Percentiles rank a stretch among this genome's conserved stretches.
phyloP scores from a whole-genome alignment of 2,797 vertebrate genomes.

The Xerus rutilus region DNA sequence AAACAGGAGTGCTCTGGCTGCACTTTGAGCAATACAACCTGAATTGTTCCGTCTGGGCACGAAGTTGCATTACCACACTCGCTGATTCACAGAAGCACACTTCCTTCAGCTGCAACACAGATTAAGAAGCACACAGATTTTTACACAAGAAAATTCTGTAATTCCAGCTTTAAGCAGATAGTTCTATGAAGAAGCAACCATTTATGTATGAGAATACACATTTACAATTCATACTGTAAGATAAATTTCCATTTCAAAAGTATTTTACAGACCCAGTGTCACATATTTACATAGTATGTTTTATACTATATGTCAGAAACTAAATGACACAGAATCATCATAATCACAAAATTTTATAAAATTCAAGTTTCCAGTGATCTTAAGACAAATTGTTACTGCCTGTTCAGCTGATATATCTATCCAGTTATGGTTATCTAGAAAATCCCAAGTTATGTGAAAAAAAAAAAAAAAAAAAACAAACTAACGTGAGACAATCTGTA shows the following conservation, averaged over 20 bases:
- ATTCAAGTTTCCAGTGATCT: slow-evolving; percentile 63
- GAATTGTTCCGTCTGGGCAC: background rate
- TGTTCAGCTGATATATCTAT: slow-evolving; percentile 50
- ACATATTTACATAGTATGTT: slow-evolving; percentile 38
- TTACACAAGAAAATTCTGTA: slow-evolving; percentile 39
- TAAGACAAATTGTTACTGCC: slow-evolving; percentile 3
- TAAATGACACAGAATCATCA: slow-evolving; percentile 28
- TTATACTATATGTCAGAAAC: slow-evolving; percentile 54
- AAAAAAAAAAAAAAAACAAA: slow-evolving; percentile 15
- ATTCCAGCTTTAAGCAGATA: slow-evolving; percentile 41
- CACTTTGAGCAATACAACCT: background rate
- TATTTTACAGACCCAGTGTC: slow-evolving; percentile 22
- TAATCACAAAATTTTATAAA: slow-evolving; percentile 49
- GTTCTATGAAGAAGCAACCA: slow-evolving; percentile 9
- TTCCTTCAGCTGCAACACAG: background rate
- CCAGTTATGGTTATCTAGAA: slow-evolving; percentile 46
- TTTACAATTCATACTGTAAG: background rate
- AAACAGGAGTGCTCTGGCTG: background rate
- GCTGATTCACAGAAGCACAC: background rate
- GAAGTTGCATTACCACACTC: background rate
- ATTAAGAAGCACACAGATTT: background rate
- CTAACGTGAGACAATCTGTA: slow-evolving; percentile 31
- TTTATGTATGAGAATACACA: slow-evolving; percentile 26
- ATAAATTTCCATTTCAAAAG: slow-evolving; percentile 41
- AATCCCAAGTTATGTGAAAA: slow-evolving; percentile 21